Base-by-base conservation (phyloP, 1,140 invertebrate species). In the Amphibalanus amphitrite region DNA sequence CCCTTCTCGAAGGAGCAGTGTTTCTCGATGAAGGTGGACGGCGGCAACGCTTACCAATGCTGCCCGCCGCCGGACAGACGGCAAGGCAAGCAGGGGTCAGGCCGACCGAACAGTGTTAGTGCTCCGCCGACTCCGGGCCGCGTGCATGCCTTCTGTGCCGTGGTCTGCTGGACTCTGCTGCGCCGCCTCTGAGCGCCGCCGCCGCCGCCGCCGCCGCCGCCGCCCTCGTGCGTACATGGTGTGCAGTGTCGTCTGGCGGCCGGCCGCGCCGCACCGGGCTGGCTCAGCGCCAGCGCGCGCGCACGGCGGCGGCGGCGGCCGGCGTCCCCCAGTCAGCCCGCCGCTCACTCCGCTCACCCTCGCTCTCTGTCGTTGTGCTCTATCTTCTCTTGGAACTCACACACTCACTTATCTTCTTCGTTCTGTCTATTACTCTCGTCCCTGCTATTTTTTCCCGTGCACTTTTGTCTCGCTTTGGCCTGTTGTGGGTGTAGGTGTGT, bases 1-100 rank as follows among this genome's bases (percentile, higher is more conserved):
- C 47, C 47, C 6, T 59, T 59, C 47, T 59, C 47, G 47, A 59
- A 59, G 47, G 47, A 59, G 47, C 47, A 59, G 65, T 67, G 65
- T 67, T 67, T 67, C 28, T 67, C 65, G 65, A 67, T 67, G 65
- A 67, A 28, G 26, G 28, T 67, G 65, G 28, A 67, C n/a, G 65
- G 28, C n/a, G 65, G 47, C 47, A 59, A 23, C 17, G 47, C 47
- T 8, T 59, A 59, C 47, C 47, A 59, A 23, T 59, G 47, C 47
- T 59, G 47, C 20, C 47, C 47, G 47, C 47, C 47, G 47, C 47
- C 47, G 47, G 47, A 23, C 47, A 59, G 20, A 59, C 47, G 47
- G 47, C 47, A 13, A 59, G 47, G 47, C 10, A 59, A 59, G 47
- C 47, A 59, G 47, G 47, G 47, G 10, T 13, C 10, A 17, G 10